Base-by-base conservation (phyloP, 2,797 vertebrate genomes). In the Gallirallus australis region DNA sequence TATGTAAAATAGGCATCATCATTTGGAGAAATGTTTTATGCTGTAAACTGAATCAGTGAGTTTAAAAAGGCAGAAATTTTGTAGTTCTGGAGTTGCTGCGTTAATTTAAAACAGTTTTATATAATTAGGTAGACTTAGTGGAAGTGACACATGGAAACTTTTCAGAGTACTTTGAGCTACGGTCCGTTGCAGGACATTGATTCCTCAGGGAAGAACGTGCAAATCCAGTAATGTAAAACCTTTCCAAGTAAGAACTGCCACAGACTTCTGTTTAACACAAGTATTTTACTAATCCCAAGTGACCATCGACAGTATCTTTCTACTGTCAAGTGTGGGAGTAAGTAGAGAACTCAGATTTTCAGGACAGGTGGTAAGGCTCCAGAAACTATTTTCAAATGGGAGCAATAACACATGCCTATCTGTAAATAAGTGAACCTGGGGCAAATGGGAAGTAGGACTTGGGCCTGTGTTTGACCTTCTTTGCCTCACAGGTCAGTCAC, bases 401-500 rank as follows among this genome's bases (percentile, higher is more conserved):
- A 42, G 27, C 3, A 12, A 1, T 50, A 78, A 76, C 33, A n/a
- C 2, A 0, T 7, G 4, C 68, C 23, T 59, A 0, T 40, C 13
- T 90, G 52, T 79, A 57, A 66, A 21, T 24, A 84, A 87, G 60
- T 56, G 42, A 59, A 33, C 11, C 10, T 42, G 61, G 53, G 21
- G 40, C 13, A 35, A 91, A 31, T 17, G 59, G 16, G 50, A 78
- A 72, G 15, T 39, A 33, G 24, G 52, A 47, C 30, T 42, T 76
- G 40, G 40, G 50, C 48, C n/a, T 85, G 11, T 1, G 1, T 77
- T 94, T 91, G 75, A 37, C n/a, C n/a, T 78, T 69, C 31, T 27
- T 76, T 33, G 40, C 15, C 24, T 65, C 92, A 30, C 4, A 2
- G 31, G 27, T 63, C 33, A 77, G 50, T 72, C 25, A 50, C 2